Base-by-base conservation (phyloP, 2,888 invertebrate genomes). In the Limenitis camilla region DNA sequence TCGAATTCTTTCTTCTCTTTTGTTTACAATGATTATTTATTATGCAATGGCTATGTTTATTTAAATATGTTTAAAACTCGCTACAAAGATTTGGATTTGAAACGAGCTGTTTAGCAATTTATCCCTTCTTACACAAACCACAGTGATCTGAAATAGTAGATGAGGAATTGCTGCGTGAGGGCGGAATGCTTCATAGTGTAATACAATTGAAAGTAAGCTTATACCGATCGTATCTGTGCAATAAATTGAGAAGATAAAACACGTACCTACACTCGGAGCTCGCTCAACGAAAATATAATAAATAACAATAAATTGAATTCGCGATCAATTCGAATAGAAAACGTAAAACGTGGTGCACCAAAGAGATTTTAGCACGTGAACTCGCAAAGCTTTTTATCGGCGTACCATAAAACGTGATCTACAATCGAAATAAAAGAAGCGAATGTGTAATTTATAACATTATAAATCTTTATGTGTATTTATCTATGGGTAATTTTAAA, bases 181-280 rank as follows among this genome's bases (percentile, higher is more conserved):
- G 66, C 66, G 66, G 69, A 68, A 69, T 75, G 72, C 68, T 66
- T 69, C 72, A 71, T 69, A 72, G 67, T 63, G 70, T 68, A 19
- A 72, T 73, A 72, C 71, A 71, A 73, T 72, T 72, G 69, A 72
- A 71, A 70, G 73, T 74, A 75, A 72, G 71, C 75, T 74, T 72
- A 74, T 74, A 71, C 63, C 72, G 83, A 83, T 83, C 65, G 69
- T 80, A 85, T 86, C 85, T 75, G 68, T 64, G 72, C 73, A 83
- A 85, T 85, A 86, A 84, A 84, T 86, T 77, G 78, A 72, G 67
- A 73, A 82, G 82, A 84, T 84, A 80, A 67, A 70, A 67, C 68
- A 68, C 64, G 62, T 66, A 65, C 64, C 64, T 64, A 66, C 63
- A 60, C 63, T 60, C 62, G 58, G 50, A 65, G 68, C 63, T 61